Percentiles rank a stretch among this genome's conserved stretches.
Evolutionary conservation across 2,888 invertebrate genomes (phyloP).

Genomic region (Yponomeuta cagnagella): DNA sequence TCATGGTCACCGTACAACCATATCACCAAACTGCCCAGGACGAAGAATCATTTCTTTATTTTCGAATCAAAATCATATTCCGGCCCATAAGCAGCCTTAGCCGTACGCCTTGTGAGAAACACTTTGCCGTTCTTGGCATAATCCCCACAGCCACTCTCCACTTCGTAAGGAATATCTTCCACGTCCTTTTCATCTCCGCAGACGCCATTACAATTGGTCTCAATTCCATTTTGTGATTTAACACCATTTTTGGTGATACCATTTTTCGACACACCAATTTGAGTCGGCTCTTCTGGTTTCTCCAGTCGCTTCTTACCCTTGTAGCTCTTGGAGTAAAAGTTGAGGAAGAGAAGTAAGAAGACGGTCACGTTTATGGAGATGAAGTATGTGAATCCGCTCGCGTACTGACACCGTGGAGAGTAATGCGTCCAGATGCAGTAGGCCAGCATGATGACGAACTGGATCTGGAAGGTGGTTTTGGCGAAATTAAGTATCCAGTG

Average conservation of each 20-base stretch:
- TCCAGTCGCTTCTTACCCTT: slow-evolving; percentile 26
- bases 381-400: slow-evolving; percentile 73
- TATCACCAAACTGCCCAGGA: slow-evolving; percentile 30
- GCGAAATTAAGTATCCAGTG: too few species aligned
- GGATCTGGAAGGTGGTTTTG: slow-evolving; percentile 61
- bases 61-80: slow-evolving; percentile 54
- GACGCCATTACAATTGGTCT: slow-evolving; percentile 24
- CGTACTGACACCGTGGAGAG: slow-evolving; percentile 77
- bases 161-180: slow-evolving; percentile 49
- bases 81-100: slow-evolving; percentile 45
- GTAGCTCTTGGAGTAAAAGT: slow-evolving; percentile 79
- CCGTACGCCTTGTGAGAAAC: slow-evolving; percentile 52
- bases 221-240: slow-evolving; percentile 4
- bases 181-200: slow-evolving; percentile 33
- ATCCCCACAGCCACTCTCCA: slow-evolving; percentile 52
- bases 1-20: slow-evolving; percentile 9
- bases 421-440: slow-evolving; percentile 76
- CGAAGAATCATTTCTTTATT: slow-evolving; percentile 60
- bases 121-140: slow-evolving; percentile 52
- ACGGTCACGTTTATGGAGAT: slow-evolving; percentile 74
- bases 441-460: slow-evolving; percentile 80
- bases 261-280: slow-evolving; percentile 38
- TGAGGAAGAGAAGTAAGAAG: slow-evolving; percentile 79
- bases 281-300: slow-evolving; percentile 33
- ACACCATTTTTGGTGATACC: slow-evolving; percentile 21